phyloP scores from a whole-genome alignment of 2,888 invertebrate genomes.

The Stegophylla sp. region DNA sequence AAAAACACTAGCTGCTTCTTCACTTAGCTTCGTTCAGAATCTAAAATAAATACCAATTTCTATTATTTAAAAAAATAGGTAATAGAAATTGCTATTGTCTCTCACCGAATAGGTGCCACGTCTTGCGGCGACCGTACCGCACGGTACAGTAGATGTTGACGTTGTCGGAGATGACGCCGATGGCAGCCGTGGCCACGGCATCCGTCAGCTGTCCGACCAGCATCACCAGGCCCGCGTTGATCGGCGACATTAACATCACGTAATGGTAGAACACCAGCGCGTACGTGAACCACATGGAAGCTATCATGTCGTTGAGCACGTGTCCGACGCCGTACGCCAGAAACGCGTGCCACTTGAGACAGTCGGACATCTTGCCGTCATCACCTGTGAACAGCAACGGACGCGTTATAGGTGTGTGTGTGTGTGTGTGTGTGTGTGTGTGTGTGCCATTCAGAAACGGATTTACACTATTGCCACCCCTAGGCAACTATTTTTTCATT shows the following conservation, averaged over 20 bases:
- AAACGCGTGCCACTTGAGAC: conserved; percentile 60
- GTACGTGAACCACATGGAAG: conserved; percentile 94
- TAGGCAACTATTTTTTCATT: too few species aligned
- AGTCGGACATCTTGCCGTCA: conserved; percentile 58
- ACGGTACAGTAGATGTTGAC: conserved; percentile 73
- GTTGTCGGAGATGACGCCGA: conserved; percentile 83
- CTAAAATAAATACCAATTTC: too few species aligned
- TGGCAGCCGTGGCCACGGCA: conserved; percentile 75
- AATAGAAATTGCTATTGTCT: background rate
- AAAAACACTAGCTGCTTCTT: too few species aligned
- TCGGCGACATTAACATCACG: conserved; percentile 67
- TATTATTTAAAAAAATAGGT: too few species aligned
- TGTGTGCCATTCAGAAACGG: too few species aligned
- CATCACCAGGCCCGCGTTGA: conserved; percentile 71
- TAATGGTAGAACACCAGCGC: conserved; percentile 80
- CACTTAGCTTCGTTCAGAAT: too few species aligned
- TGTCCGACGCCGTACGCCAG: conserved; percentile 81
- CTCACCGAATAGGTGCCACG: conserved; percentile 87
- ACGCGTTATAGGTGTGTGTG: too few species aligned
- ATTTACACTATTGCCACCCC: too few species aligned
- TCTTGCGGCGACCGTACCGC: conserved; percentile 81
- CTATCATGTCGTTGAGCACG: conserved; percentile 88
- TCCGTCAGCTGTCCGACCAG: conserved; percentile 75
- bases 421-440: too few species aligned
- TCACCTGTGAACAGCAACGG: conserved; percentile 3